Evolutionary conservation across 2,888 invertebrate species (phyloP), one percentile per base, ranked within the genome.

Genomic region (Perdita meconis): DNA sequence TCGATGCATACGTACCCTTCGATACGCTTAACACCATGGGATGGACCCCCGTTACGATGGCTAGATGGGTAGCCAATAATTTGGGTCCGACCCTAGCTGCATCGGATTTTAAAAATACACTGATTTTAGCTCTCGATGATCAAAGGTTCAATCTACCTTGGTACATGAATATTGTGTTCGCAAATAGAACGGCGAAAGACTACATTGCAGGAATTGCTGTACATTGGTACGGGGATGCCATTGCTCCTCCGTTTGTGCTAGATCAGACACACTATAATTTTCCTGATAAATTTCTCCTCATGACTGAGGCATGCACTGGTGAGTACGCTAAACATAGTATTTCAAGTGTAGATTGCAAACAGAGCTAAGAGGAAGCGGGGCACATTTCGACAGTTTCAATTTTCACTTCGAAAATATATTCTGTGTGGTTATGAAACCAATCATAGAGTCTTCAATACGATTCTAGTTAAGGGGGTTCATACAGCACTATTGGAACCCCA

Each of bases 251-350:
- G 0, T 84, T 85, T 5, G 92, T 95, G 38, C 93, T 97, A 13
- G 94, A 94, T n/a, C 80, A 89, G 38, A 94, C 96, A 0, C 95
- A 95, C 82, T 81, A 93, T 0, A 89, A 92, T 50, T 94, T 94
- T 90, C 96, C 96, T 0, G 93, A 95, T 74, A 96, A 96, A 89
- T 95, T 97, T 78, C 92, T 97, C 13, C 90, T 98, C 5, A 94
- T 95, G 34, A 97, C 97, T 0, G 98, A 98, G 93, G 96, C 97
- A 13, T 96, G 96, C 88, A 93, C 94, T 89, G 96, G 96, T 93
- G 92, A 89, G 83, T 19, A 51, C 5, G 6, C 10, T 22, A 30
- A n/a, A n/a, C n/a, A n/a, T n/a, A n/a, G n/a, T n/a, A n/a, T 4
- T 10, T 50, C 12, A 30, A 6, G 24, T 19, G n/a, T n/a, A n/a